Evolutionary conservation across 2,888 invertebrate species (phyloP).

Genomic region (Acronicta psi): DNA sequence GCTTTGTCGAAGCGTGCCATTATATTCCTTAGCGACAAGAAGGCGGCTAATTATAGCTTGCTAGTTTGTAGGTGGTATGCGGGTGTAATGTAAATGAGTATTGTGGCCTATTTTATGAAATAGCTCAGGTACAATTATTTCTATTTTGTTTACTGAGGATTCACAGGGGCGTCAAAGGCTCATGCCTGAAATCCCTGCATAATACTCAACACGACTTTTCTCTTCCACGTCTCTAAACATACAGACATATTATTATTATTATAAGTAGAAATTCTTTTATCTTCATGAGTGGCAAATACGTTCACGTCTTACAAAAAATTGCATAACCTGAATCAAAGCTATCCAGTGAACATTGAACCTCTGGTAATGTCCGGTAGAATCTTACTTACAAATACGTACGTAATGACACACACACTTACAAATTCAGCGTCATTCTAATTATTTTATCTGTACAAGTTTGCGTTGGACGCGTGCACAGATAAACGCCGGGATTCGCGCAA

Average conservation of each 20-base stretch:
- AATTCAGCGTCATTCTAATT: conserved; percentile 43
- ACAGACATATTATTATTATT: too few relatives aligned
- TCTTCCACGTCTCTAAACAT: too few relatives aligned
- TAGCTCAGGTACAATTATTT: conserved; percentile 2
- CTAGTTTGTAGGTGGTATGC: conserved; percentile 35
- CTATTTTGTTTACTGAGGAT: conserved; percentile 21
- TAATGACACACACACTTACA: conserved; percentile 11
- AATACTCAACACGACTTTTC: too few relatives aligned
- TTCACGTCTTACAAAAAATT: conserved; percentile 11
- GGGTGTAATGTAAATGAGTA: conserved; percentile 42
- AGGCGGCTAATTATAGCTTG: conserved; percentile 28
- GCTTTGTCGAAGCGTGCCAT: conserved; percentile 4
- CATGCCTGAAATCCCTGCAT: too few relatives aligned
- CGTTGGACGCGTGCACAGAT: conserved; percentile 43
- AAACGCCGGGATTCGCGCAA: conserved; percentile 55
- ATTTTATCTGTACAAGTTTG: conserved; percentile 41
- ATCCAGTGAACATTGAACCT: conserved; percentile 30
- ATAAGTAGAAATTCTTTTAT: too few relatives aligned
- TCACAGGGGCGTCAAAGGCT: too few relatives aligned
- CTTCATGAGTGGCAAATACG: neutral
- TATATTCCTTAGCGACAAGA: conserved; percentile 3
- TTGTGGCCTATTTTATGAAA: conserved; percentile 34
- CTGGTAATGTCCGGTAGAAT: conserved; percentile 23
- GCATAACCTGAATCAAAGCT: neutral
- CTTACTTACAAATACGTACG: conserved; percentile 6